Evolutionary conservation across 2,113 vertebrate genomes (phyloP).

Genomic region (Psilopogon haemacephalus): DNA sequence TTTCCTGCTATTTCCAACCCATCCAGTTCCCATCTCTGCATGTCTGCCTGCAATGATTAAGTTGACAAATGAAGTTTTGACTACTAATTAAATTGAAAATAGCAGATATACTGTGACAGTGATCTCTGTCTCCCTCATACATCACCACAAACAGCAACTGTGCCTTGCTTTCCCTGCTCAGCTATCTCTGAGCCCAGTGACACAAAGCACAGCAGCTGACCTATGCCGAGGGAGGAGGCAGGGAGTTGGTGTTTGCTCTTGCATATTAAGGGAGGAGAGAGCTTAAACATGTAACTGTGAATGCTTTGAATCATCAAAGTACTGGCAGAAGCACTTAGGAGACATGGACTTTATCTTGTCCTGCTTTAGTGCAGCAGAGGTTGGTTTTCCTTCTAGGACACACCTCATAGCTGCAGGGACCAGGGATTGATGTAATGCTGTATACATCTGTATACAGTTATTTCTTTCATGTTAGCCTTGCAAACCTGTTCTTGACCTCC

Average conservation of each 20-base stretch:
- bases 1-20: background rate
- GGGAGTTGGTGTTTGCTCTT: background rate
- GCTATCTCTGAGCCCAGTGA: background rate
- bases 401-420: fast-evolving
- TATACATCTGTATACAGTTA: background rate
- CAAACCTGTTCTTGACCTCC: background rate
- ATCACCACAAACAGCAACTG: background rate
- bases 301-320: background rate
- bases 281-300: background rate
- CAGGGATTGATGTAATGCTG: fast-evolving
- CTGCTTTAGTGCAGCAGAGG: background rate
- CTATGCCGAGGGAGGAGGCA: background rate
- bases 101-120: slow-evolving; percentile 40
- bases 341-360: background rate
- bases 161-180: background rate
- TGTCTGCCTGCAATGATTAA: slow-evolving; percentile 63
- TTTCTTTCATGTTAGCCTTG: background rate
- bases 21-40: background rate
- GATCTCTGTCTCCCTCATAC: slow-evolving; percentile 28
- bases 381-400: background rate
- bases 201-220: background rate
- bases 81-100: slow-evolving; percentile 67
- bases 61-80: slow-evolving; percentile 67
- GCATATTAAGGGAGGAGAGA: background rate
- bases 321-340: background rate